phyloP scores from a whole-genome alignment of 2,888 invertebrate species.

The Epistrophella euchroma region DNA sequence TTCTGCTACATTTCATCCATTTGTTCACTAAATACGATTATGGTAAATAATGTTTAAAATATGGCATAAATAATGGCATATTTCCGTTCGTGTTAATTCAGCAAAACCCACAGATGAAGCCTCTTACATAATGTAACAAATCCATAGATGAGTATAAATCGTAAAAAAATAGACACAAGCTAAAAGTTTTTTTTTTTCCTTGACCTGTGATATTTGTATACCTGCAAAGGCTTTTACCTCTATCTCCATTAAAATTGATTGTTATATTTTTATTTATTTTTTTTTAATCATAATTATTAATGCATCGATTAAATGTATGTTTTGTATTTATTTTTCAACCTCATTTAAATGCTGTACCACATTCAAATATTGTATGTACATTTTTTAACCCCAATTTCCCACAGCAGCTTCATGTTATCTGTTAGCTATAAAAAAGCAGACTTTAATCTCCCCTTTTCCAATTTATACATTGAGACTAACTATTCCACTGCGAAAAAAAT shows the following conservation, averaged over 20 bases:
- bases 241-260: neutral
- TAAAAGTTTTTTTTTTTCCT: no score
- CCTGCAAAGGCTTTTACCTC: no score
- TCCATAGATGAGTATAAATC: no score
- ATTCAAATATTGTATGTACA: neutral
- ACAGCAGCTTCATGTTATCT: constrained; percentile 9
- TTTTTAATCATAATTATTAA: neutral
- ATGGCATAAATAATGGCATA: no score
- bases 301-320: neutral
- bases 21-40: no score
- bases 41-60: no score
- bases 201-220: no score
- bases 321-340: neutral
- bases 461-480: neutral
- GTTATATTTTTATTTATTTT: neutral
- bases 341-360: neutral
- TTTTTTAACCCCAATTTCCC: constrained; percentile 2
- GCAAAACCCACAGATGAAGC: no score
- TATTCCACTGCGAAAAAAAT: neutral
- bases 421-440: neutral
- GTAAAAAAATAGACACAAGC: no score
- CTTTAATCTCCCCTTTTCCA: constrained; percentile 8
- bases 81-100: no score
- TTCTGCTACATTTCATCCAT: no score
- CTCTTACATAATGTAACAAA: no score